These are phyloP conservation scores for Caretta caretta DNA, from an alignment of 2,113 vertebrate species.

Conservation along the genomic window DNA sequence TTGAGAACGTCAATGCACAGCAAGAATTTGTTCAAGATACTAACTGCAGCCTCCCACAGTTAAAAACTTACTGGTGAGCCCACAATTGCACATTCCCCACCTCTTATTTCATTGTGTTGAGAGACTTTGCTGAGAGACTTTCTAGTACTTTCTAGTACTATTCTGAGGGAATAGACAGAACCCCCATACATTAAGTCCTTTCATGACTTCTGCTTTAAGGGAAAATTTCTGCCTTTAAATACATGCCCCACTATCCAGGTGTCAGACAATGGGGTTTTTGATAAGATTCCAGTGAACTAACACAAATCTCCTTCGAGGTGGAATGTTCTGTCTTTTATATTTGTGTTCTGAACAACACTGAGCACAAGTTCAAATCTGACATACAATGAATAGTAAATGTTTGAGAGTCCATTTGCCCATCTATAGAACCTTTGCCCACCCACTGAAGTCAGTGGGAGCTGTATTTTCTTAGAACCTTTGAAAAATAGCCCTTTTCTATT, in stretches of 20 bases:
- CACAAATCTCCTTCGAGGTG: accelerated
- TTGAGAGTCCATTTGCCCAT: background rate
- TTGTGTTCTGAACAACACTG: background rate
- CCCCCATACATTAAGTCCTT: background rate
- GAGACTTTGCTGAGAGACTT: accelerated
- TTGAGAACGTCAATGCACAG: background rate
- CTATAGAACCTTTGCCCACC: no score
- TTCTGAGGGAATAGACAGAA: background rate
- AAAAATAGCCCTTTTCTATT: background rate
- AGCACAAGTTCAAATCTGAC: background rate
- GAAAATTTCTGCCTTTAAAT: background rate
- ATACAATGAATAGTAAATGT: background rate
- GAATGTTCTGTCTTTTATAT: background rate
- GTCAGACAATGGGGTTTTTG: background rate
- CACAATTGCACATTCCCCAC: background rate
- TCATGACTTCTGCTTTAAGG: accelerated
- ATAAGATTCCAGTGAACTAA: background rate
- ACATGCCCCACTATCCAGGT: accelerated
- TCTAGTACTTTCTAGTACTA: background rate
- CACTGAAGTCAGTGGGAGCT: no score
- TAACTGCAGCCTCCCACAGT: background rate
- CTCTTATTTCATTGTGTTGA: background rate
- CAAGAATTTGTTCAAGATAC: background rate
- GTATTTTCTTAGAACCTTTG: no score
- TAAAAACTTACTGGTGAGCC: accelerated